Conservation (phyloP, 2,113 vertebrate genomes). For the Zosterops japonicus region DNA sequence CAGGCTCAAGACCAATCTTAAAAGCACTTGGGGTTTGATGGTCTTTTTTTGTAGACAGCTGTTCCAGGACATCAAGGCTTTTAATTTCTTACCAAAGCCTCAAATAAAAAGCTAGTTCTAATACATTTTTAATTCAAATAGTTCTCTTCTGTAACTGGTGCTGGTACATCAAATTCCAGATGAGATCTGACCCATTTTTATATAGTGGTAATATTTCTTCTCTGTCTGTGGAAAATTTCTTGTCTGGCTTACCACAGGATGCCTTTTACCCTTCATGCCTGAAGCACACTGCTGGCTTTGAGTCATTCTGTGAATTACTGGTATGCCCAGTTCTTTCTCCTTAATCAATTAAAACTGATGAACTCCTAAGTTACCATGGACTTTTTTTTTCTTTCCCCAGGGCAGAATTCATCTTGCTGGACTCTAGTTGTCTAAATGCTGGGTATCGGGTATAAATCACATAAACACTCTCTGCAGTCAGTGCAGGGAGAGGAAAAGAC, state of each 20-base stretch:
- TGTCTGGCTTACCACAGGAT: not conserved
- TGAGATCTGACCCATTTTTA: not conserved
- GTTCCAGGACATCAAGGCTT: not conserved
- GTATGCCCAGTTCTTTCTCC: not conserved
- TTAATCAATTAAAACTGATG: slow-evolving; percentile 35
- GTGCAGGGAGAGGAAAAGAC: not conserved
- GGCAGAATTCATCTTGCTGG: slow-evolving; percentile 24
- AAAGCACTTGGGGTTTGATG: not conserved
- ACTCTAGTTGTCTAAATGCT: slow-evolving; percentile 12
- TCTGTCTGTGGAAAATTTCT: not conserved
- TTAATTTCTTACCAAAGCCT: not conserved
- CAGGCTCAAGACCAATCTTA: not conserved
- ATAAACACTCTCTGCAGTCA: not conserved
- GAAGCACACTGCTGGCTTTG: not conserved
- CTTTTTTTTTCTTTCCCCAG: not conserved
- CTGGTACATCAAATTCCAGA: not conserved
- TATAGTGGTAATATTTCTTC: not conserved
- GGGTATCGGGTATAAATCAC: not conserved
- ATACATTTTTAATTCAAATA: not conserved
- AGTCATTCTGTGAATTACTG: not conserved
- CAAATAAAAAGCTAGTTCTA: not conserved
- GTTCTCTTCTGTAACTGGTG: not conserved
- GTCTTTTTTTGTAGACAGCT: not conserved
- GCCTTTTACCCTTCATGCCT: not conserved
- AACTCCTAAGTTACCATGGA: not conserved